Base-by-base conservation (phyloP, 1,140 invertebrate genomes). In the Antheraea pernyi region DNA sequence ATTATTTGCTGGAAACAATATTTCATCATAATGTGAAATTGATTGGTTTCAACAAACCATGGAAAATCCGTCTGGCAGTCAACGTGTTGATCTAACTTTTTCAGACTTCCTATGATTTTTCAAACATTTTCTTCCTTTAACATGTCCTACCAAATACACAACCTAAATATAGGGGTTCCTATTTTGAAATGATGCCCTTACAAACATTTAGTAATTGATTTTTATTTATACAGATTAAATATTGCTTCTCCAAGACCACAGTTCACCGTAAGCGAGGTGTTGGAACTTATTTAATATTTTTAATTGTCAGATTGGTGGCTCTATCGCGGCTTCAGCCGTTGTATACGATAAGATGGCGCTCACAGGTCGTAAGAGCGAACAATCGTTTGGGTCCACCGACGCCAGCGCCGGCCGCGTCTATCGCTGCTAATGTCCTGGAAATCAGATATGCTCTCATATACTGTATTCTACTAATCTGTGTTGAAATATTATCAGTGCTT, bases 341-440 rank as follows among this genome's bases (percentile, higher is more conserved):
- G 10, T 91, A 90, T 77, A 83, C 75, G 30, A 84, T 96, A 71
- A 94, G 94, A 73, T 96, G 95, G 95, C 92, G 93, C 67, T 96
- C 95, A 59, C 94, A 95, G 74, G 93, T 94, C 19, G 93, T 94
- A 13, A 86, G 88, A 16, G 93, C 94, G n/a, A 94, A 95, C 73
- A 94, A 87, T 16, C 85, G 92, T 19, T 92, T 94, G 70, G 94
- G 93, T n/a, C 93, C 93, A 19, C 94, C 94, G 37, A 94, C 94
- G 30, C 93, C 93, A 9, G 92, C 93, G 18, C 93, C 94, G 9
- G 94, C 94, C 66, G 93, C 93, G 19, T 87, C 93, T 2, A 82
- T 82, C 13, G 68, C 81, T 59, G 71, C 76, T 53, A 68, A 59
- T 18, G 19, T n/a, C 13, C 67, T 46, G 30, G 39, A 36, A n/a